Base-by-base conservation (phyloP, 2,113 vertebrate genomes). In the Lophius piscatorius region DNA sequence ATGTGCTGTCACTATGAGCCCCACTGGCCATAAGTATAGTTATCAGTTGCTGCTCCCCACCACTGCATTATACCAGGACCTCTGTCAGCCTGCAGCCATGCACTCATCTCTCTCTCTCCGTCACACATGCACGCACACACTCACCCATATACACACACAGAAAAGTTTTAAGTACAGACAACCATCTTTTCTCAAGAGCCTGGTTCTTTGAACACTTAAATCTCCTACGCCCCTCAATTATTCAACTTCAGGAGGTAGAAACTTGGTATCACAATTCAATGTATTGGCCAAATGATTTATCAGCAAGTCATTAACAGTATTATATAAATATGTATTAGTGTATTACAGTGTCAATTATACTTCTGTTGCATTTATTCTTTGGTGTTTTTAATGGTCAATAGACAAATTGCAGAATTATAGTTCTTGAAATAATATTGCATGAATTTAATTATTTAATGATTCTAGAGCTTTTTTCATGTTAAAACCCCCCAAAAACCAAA, bases 11-110 rank as follows among this genome's bases (percentile, higher is more conserved):
- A 91, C 88, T 90, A 86, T 78, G 83, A 90, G 89, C 86, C 80
- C 87, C 81, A 85, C 82, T 86, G 88, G 89, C 89, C 86, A 90
- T 91, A 90, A 88, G 89, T 90, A 91, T 85, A 90, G 88, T 89
- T 89, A 88, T 89, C 89, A 90, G 88, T 85, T 47, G 83, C 83
- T 86, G 78, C 86, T 84, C 84, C 87, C 85, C 72, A 76, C 82
- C 88, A 91, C 87, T 91, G 91, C 89, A 92, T 91, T 92, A 92
- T 90, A 89, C 70, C 81, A 83, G 86, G 89, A 91, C 88, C 89
- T 89, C 90, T 89, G 89, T 91, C 91, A 91, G 81, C 77, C 85
- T 69, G 35, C 79, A 83, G 82, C 73, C 81, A 70, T 63, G 54
- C 64, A 59, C 87, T 80, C 87, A 89, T 89, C 86, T 83, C 87